phyloP scores from a whole-genome alignment of 2,888 invertebrate species.

The Schizaphis graminum region DNA sequence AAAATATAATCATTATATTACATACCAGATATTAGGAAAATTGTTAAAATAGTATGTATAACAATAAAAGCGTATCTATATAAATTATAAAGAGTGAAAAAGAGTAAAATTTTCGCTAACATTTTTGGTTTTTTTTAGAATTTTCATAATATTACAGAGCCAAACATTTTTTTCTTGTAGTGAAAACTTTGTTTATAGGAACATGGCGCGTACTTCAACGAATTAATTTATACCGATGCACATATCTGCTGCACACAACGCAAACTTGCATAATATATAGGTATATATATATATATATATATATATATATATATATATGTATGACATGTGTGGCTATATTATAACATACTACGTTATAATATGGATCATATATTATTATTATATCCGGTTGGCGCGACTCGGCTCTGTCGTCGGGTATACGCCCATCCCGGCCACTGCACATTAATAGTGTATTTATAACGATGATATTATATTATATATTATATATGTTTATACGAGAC shows the following conservation, averaged over 20 bases:
- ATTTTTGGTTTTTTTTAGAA: not conserved
- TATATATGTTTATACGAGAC: no score
- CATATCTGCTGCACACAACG: not conserved
- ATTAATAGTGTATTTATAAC: not conserved
- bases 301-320: not conserved
- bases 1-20: not conserved
- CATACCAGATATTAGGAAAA: not conserved
- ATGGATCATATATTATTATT: not conserved
- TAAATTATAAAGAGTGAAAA: not conserved
- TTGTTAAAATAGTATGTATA: not conserved
- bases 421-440: not conserved
- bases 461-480: not conserved
- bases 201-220: not conserved
- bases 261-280: not conserved
- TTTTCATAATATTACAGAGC: not conserved
- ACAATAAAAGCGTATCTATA: no score
- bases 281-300: not conserved
- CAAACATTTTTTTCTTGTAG: not conserved
- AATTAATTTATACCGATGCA: not conserved
- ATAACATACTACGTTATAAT: no score
- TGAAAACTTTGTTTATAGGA: not conserved
- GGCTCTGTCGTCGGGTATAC: not conserved
- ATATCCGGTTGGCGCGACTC: not conserved
- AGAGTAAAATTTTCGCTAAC: not conserved
- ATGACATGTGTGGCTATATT: not conserved